These are phyloP conservation scores for Lindbergichthys nudifrons DNA, from an alignment of 2,797 vertebrate species.

Conservation along the genomic window DNA sequence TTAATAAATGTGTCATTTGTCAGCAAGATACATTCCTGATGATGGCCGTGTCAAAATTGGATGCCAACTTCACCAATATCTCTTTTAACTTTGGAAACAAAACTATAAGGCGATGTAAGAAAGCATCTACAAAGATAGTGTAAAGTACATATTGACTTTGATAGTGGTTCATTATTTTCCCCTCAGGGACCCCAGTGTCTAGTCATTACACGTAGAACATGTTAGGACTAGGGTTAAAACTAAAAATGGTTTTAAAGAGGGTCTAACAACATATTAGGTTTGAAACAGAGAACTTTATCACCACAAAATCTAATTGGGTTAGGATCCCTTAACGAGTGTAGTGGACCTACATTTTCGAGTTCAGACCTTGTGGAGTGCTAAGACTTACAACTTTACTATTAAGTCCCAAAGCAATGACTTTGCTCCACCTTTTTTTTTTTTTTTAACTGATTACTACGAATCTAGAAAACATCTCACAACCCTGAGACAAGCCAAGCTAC, in stretches of 20 bases:
- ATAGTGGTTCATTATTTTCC: no score
- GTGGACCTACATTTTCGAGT: not conserved
- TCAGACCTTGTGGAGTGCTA: not conserved
- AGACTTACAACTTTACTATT: not conserved
- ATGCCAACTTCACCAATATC: not conserved
- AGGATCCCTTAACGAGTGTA: not conserved
- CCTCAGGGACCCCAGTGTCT: no score
- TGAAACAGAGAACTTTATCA: not conserved
- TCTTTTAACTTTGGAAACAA: not conserved
- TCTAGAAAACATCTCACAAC: conserved; percentile 32
- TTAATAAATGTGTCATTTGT: conserved; percentile 28
- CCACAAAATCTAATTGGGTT: not conserved
- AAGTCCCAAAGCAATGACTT: conserved; percentile 16
- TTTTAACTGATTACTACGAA: conserved; percentile 14
- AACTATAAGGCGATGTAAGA: not conserved
- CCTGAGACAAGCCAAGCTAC: conserved; percentile 17
- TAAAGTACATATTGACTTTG: conserved; percentile 6
- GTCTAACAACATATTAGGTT: not conserved
- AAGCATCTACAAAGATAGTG: conserved; percentile 1
- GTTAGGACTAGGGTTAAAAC: not conserved
- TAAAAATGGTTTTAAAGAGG: not conserved
- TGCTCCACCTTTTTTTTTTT: conserved; percentile 21
- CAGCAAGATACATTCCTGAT: conserved; percentile 18
- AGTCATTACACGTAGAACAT: no score
- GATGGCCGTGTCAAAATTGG: not conserved